Base-by-base conservation (phyloP, 2,888 invertebrate genomes). In the Epistrophe grossulariae region DNA sequence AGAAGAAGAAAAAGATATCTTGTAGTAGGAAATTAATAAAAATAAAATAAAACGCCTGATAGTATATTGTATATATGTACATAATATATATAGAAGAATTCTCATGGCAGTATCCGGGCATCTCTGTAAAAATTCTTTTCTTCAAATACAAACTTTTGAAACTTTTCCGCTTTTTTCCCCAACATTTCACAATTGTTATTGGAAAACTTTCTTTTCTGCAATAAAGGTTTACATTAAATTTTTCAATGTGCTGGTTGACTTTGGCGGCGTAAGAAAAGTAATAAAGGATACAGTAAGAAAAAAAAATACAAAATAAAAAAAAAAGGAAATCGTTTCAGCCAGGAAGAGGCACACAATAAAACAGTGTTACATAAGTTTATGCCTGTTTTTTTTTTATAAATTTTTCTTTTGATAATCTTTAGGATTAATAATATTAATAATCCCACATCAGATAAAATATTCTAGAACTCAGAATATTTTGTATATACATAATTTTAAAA, bases 141-240 rank as follows among this genome's bases (percentile, higher is more conserved):
- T 83, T 87, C 83, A 79, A 82, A 87, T 43, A 62, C 83, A 87
- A 85, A 87, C 79, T 87, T 87, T 62, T 62, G 68, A 79, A 87
- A 87, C 87, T 87, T 87, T 87, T 87, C 87, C 83, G 83, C 87
- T 87, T 87, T 87, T 87, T 87, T 87, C 87, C 83, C 83, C 87
- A 87, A 87, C 87, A 87, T 87, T 87, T 87, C 87, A 87, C 87
- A 87, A 87, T 87, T 87, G 87, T 87, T 87, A 87, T 87, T 87
- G 87, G 87, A 87, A 87, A 87, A 87, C 87, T 87, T 87, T 87
- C 71, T 57, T 62, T 70, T 87, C 83, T 72, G 87, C 87, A 87
- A 87, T 87, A 87, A 87, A 83, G 87, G 87, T 87, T 87, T 83
- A 87, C 87, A 87, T 87, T 87, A 79, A 87, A 87, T 83, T 76